Base-by-base conservation (phyloP, 2,797 vertebrate genomes). In the Melanotaenia trifasciata region DNA sequence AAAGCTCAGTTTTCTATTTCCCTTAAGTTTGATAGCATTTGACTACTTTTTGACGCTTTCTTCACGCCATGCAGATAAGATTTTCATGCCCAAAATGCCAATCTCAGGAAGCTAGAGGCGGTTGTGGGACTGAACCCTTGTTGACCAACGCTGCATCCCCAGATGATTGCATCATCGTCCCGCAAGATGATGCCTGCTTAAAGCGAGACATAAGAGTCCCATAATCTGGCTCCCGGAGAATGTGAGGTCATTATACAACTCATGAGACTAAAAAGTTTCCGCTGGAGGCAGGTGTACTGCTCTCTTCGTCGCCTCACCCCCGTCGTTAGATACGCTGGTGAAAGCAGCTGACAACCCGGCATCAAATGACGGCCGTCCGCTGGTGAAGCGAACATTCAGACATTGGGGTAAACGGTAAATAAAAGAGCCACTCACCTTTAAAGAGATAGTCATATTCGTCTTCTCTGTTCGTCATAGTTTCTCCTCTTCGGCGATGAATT, bases 381-480 rank as follows among this genome's bases (percentile, higher is more conserved):
- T 83, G 84, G 81, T 86, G 80, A 64, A 64, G 56, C 13, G 3
- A 63, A 71, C 67, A 38, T 54, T 3, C 1, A 72, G 78, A 69
- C 26, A 28, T 16, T 1, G 18, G 72, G 72, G 65, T 20, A 5
- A 12, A 28, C 18, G 1, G 26, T 3, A 61, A 58, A 14, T 2
- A 38, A 6, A 35, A 58, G 13, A 20, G 35, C 13, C 5, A 84
- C 95, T 95, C 74, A 96, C 96, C 96, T 95, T 97, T 97, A 76
- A 97, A 97, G 8, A 97, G 95, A 78, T 96, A 97, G 75, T 97
- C 96, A 50, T 96, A 97, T 35, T 97, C 96, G 77, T 97, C 96
- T 1, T 97, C 96, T 87, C 95, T 94, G 89, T 88, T 93, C 54
- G 92, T 89, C 96, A 97, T 97, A 32, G 78, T 81, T 85, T 69